Percentiles rank a stretch among this genome's conserved stretches.
These are phyloP conservation scores for Acrocephalus scirpaceus DNA, from an alignment of 2,797 vertebrate genomes.

Conservation along the genomic window DNA sequence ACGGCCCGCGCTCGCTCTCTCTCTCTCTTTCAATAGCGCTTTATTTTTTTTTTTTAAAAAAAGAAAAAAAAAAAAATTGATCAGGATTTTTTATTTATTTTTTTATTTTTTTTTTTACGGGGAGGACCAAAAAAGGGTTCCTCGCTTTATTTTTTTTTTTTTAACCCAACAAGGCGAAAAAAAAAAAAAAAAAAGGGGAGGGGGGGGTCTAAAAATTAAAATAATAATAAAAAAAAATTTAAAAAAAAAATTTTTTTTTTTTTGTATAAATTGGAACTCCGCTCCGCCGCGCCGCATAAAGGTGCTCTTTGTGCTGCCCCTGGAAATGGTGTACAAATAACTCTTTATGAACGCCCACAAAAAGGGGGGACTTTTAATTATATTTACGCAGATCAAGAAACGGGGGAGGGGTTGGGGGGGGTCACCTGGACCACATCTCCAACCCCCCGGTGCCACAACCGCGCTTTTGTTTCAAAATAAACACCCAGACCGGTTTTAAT, in stretches of 20 bases:
- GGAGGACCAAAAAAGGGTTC: conserved; percentile 81
- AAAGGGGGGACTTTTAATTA: conserved; percentile 90
- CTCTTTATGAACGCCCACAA: conserved; percentile 98
- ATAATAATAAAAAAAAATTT: too few species aligned
- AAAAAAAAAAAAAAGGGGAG: too few species aligned
- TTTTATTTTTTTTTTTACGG: conserved; percentile 68
- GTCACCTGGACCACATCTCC: conserved; percentile 71
- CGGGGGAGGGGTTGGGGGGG: neutral
- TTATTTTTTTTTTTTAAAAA: conserved; percentile 68
- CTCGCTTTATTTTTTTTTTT: neutral
- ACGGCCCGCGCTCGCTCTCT: neutral
- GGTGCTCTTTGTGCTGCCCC: conserved; percentile 92
- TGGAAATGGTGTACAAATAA: conserved; percentile 99
- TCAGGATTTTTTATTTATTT: too few species aligned
- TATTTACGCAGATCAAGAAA: conserved; percentile 92
- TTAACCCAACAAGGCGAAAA: too few species aligned
- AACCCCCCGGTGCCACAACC: conserved; percentile 48
- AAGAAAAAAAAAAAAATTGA: too few species aligned
- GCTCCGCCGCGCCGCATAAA: conserved; percentile 88
- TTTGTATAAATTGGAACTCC: conserved; percentile 94
- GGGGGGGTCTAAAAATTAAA: too few species aligned
- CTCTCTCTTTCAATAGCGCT: conserved; percentile 74
- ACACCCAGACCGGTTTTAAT: neutral
- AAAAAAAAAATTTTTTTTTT: too few species aligned
- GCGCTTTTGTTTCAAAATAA: conserved; percentile 64